Evolutionary conservation across 2,888 invertebrate species (phyloP).

Genomic region (Eupithecia centaureata): DNA sequence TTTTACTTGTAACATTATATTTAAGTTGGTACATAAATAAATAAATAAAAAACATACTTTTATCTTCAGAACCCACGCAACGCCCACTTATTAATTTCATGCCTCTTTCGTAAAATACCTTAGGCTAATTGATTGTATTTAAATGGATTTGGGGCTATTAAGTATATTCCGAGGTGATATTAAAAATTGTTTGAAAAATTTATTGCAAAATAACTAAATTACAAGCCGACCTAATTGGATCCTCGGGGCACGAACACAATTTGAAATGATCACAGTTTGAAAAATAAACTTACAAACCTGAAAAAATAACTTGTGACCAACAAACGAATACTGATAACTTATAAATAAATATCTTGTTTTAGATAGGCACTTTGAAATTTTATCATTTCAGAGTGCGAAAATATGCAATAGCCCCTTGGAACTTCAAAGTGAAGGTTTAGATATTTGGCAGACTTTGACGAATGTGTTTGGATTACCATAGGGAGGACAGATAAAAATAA

Average conservation of each 20-base stretch:
- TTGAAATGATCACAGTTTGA: neutral
- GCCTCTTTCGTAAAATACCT: neutral
- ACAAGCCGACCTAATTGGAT: neutral
- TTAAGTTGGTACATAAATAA: too few relatives aligned
- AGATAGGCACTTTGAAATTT: neutral
- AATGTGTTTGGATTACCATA: neutral
- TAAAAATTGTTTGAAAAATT: neutral
- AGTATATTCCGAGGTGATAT: neutral
- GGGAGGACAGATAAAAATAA: neutral
- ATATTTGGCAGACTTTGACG: conserved; percentile 1
- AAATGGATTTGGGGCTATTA: neutral
- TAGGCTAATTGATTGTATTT: neutral
- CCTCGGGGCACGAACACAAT: neutral
- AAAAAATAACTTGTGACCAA: neutral
- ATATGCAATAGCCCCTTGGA: neutral
- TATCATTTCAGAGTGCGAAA: neutral
- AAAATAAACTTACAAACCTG: neutral
- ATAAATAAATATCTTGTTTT: neutral
- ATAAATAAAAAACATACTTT: neutral
- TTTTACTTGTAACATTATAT: too few relatives aligned
- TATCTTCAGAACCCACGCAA: neutral
- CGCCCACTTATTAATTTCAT: neutral
- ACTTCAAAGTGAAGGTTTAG: neutral
- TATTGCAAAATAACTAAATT: neutral
- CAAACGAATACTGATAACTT: neutral